Evolutionary conservation across 2,113 vertebrate genomes (phyloP).

Genomic region (Xerus inauris): DNA sequence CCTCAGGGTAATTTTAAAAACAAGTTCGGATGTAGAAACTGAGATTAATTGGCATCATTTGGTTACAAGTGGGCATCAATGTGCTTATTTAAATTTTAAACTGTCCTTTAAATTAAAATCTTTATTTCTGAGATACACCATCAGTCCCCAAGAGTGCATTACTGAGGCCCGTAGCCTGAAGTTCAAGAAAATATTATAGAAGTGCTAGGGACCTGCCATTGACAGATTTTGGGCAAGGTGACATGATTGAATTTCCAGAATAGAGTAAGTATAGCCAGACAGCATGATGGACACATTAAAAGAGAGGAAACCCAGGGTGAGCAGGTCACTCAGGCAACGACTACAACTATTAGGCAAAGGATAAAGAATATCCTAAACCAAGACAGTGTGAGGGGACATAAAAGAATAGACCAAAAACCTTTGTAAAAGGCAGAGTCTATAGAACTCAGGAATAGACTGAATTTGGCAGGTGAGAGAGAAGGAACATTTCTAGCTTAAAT

Average conservation of each 20-base stretch:
- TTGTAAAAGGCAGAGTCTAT: neutral
- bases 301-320: neutral
- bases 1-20: neutral
- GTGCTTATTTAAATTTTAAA: constrained; percentile 1
- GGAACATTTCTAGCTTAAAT: neutral
- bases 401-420: neutral
- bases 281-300: neutral
- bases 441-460: neutral
- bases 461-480: neutral
- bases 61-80: neutral
- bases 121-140: neutral
- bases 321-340: neutral
- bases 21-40: neutral
- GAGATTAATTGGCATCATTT: neutral
- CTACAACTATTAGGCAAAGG: neutral
- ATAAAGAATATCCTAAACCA: neutral
- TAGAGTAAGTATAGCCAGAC: neutral
- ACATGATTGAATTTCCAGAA: neutral
- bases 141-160: neutral
- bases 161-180: neutral
- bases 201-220: neutral
- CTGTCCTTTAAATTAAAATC: neutral
- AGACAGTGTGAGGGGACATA: neutral
- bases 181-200: neutral
- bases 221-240: neutral